phyloP scores from a whole-genome alignment of 1,140 invertebrate genomes.

The Phymastichus coffea region DNA sequence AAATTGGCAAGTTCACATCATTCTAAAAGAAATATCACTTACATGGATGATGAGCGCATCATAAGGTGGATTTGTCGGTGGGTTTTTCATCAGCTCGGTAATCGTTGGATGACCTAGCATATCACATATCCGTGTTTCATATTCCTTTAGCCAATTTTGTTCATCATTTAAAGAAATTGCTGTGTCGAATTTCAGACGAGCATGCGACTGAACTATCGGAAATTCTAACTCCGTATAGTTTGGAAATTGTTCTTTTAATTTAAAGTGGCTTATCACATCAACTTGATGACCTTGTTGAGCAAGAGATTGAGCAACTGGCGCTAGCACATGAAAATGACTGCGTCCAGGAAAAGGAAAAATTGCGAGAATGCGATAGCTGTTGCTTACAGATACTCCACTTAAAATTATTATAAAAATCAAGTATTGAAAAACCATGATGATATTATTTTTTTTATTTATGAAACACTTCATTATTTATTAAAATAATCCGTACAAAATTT shows the following conservation, averaged over 20 bases:
- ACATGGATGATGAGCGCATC: conserved; percentile 39
- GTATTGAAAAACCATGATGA: too few relatives aligned
- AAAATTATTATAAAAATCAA: too few relatives aligned
- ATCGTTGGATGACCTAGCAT: conserved; percentile 26
- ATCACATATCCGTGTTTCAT: neutral
- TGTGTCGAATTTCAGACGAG: too few relatives aligned
- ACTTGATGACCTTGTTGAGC: conserved; percentile 55
- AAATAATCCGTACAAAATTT: too few relatives aligned
- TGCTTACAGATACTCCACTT: neutral
- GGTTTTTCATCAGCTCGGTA: conserved; percentile 36
- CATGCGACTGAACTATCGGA: conserved; percentile 46
- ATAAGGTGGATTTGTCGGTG: conserved; percentile 35
- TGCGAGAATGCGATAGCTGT: conserved; percentile 44
- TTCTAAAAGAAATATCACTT: conserved; percentile 10
- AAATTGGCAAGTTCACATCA: neutral
- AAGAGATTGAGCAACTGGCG: conserved; percentile 54
- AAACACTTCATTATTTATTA: too few relatives aligned
- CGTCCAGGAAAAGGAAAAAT: conserved; percentile 54
- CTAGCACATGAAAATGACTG: conserved; percentile 61
- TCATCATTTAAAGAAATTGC: too few relatives aligned
- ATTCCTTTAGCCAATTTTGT: too few relatives aligned
- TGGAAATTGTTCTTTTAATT: conserved; percentile 32
- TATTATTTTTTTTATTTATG: too few relatives aligned
- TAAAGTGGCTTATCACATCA: conserved; percentile 42
- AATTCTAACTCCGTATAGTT: conserved; percentile 55